phyloP scores from a whole-genome alignment of 2,113 vertebrate species.

The Neolamprologus longior region DNA sequence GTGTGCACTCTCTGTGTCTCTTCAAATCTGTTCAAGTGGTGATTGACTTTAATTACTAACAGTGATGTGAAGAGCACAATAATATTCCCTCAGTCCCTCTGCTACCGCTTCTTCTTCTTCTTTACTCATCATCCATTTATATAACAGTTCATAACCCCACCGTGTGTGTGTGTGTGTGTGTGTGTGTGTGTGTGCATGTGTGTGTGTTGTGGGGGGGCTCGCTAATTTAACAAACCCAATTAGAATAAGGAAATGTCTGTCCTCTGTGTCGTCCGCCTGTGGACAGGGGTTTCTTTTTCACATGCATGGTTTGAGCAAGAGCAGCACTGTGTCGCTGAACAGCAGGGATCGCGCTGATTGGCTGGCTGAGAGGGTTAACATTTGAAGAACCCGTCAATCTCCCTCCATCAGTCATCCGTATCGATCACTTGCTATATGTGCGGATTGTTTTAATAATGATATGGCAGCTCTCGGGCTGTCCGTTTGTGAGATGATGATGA shows the following conservation, averaged over 20 bases:
- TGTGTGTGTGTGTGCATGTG: background rate
- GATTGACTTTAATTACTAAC: slow-evolving; percentile 61
- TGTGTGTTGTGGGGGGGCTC: background rate
- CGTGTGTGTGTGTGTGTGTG: background rate
- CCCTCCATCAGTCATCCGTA: background rate
- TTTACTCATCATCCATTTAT: slow-evolving; percentile 10
- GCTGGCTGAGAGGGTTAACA: background rate
- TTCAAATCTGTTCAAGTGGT: slow-evolving; percentile 36
- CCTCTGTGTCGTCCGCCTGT: background rate
- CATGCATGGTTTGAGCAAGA: background rate
- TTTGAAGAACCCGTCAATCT: background rate
- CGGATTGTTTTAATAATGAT: background rate
- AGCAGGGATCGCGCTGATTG: background rate
- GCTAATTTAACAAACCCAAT: background rate
- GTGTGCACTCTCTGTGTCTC: background rate
- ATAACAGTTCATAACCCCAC: background rate
- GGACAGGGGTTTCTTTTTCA: background rate
- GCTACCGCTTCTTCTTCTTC: background rate
- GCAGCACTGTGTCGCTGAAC: background rate
- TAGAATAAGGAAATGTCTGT: background rate
- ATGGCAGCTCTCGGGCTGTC: background rate
- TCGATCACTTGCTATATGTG: background rate
- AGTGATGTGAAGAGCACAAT: slow-evolving; percentile 40
- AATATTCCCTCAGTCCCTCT: slow-evolving; percentile 29
- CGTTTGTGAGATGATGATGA: background rate